Base-by-base conservation (phyloP, 1,140 invertebrate species). In the Hesperophylax magnus region DNA sequence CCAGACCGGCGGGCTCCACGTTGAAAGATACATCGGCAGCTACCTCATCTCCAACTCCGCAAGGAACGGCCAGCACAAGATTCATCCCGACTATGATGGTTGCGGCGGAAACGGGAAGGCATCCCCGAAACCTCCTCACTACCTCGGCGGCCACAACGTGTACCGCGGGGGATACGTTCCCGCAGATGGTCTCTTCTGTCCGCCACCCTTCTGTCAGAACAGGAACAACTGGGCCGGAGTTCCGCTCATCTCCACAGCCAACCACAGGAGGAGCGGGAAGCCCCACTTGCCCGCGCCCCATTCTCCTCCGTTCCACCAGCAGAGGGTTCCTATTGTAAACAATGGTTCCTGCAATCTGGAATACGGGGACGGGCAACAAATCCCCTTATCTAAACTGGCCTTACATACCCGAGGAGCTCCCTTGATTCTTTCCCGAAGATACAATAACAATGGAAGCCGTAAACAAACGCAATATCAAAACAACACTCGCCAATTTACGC, bases 351-450 rank as follows among this genome's bases (percentile, higher is more conserved):
- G 88, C 67, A 85, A 90, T 79, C 89, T 90, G 27, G 88, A 85
- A n/a, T 85, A 63, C 85, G 87, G n/a, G 85, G 89, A 82, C 67
- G 80, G 82, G 17, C 89, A 86, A 67, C 88, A 91, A 74, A 91
- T 88, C 84, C 92, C 92, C 69, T 87, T 89, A 15, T 89, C 88
- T 27, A 88, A 94, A 84, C 87, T 95, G 75, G 95, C 94, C 3
- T 93, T 94, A 83, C 95, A 95, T 86, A 93, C 94, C 27, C 94
- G 95, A 85, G 95, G 95, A 20, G 93, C 93, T 54, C 95, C 95
- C 8, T 88, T 96, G 52, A 94, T 96, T 81, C 89, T 95, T 22
- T 88, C 93, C 77, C 92, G 92, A 53, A 90, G 91, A 81, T 77
- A 77, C 39, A 77, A 77, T 39, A 77, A 61, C 39, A 74, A 74